Evolutionary conservation across 2,113 vertebrate genomes (phyloP).

Genomic region (Anguilla rostrata): DNA sequence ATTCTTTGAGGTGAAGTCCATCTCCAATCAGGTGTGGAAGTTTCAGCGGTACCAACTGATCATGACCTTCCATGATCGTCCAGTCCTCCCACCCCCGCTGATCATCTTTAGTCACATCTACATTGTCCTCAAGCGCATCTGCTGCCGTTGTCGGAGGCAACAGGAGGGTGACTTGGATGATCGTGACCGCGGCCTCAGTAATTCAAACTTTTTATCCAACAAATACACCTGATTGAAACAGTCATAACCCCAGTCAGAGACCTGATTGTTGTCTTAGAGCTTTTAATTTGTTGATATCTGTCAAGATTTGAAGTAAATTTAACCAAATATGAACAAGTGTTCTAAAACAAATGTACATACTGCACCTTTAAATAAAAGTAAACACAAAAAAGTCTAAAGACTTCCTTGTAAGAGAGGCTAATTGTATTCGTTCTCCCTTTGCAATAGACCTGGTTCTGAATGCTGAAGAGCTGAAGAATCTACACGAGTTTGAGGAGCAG

Average conservation of each 20-base stretch:
- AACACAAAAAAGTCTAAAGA: no score
- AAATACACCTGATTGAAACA: not conserved
- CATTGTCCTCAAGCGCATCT: slow-evolving; percentile 79
- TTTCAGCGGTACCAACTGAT: slow-evolving; percentile 97
- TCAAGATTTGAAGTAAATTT: no score
- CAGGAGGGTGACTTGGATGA: slow-evolving; percentile 87
- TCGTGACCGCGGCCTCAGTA: slow-evolving; percentile 90
- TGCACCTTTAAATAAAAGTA: no score
- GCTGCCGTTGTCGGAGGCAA: slow-evolving; percentile 74
- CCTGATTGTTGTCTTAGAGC: no score
- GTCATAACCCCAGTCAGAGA: not conserved
- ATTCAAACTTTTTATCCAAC: slow-evolving; percentile 37
- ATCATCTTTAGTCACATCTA: slow-evolving; percentile 94
- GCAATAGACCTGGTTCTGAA: slow-evolving; percentile 86
- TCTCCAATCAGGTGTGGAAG: slow-evolving; percentile 99
- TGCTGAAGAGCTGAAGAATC: slow-evolving; percentile 87
- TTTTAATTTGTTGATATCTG: no score
- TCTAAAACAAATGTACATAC: no score
- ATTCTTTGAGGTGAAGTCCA: slow-evolving; percentile 97
- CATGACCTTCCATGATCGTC: slow-evolving; percentile 96
- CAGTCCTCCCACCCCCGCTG: slow-evolving; percentile 92
- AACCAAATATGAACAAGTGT: no score
- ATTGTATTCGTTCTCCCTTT: slow-evolving; percentile 15
- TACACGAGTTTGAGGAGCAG: slow-evolving; percentile 95
- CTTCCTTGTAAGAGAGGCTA: not conserved